Evolutionary conservation across 2,113 vertebrate species (phyloP).

Genomic region (Corythornis cristatus): DNA sequence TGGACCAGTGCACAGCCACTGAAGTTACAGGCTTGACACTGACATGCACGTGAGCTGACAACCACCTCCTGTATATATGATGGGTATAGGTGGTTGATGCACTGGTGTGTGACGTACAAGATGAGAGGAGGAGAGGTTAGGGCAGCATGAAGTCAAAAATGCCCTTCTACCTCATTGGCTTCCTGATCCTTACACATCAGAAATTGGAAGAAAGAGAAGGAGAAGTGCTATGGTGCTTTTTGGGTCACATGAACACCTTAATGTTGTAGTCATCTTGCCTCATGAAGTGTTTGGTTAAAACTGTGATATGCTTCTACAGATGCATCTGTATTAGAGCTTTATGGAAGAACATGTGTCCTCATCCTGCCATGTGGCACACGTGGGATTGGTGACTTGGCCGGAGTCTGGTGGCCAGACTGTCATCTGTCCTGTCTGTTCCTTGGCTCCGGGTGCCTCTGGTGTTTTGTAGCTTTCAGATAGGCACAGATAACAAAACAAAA

Average conservation of each 20-base stretch:
- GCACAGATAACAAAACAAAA: background rate
- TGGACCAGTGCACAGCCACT: background rate
- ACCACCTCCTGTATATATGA: background rate
- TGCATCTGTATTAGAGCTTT: background rate
- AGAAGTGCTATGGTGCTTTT: background rate
- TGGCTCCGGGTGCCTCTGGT: background rate
- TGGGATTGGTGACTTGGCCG: accelerated
- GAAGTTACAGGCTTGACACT: background rate
- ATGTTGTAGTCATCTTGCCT: background rate
- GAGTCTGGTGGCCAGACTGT: background rate
- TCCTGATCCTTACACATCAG: background rate
- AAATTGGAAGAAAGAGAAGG: background rate
- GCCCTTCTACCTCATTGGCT: background rate
- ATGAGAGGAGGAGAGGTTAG: background rate
- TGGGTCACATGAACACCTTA: background rate
- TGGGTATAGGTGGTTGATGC: background rate
- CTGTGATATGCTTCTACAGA: background rate
- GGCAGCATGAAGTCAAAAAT: background rate
- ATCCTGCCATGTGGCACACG: accelerated
- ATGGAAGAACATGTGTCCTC: accelerated
- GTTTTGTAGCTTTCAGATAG: background rate
- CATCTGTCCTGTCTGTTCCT: background rate
- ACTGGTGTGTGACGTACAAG: background rate
- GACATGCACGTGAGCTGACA: background rate
- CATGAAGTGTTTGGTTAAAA: background rate